phyloP scores from a whole-genome alignment of 2,888 invertebrate genomes.

The Creontiades dilutus region DNA sequence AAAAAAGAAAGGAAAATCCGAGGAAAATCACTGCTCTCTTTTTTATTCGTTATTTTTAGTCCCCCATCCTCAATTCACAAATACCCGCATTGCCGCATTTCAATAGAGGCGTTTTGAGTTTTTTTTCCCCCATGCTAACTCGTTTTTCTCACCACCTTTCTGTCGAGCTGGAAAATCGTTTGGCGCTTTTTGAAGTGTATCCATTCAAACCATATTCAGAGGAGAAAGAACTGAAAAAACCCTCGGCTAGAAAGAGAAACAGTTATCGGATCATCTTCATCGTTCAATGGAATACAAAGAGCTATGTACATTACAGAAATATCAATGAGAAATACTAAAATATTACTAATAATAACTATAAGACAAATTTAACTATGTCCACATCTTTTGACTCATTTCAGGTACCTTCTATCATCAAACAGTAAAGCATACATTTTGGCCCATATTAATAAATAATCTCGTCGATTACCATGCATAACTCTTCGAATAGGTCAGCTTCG shows the following conservation, averaged over 20 bases:
- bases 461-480: too few species aligned
- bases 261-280: too few species aligned
- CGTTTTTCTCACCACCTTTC: neutral
- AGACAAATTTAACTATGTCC: too few species aligned
- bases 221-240: neutral
- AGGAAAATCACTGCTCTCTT: neutral
- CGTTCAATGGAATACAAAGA: too few species aligned
- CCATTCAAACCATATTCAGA: neutral
- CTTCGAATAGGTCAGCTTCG: too few species aligned
- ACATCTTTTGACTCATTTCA: too few species aligned
- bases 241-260: neutral
- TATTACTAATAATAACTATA: too few species aligned
- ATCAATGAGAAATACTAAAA: too few species aligned
- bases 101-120: neutral
- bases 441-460: too few species aligned
- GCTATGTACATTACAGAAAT: too few species aligned
- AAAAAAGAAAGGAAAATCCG: neutral
- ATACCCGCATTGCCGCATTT: slow-evolving; percentile 17
- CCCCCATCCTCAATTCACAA: neutral
- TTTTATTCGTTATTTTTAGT: slow-evolving; percentile 10
- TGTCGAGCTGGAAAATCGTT: slow-evolving; percentile 23
- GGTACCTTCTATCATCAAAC: too few species aligned
- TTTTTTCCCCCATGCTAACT: neutral
- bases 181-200: neutral
- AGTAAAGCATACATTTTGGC: too few species aligned